A percentile compares a stretch with the other conserved stretches of the same genome.
These are phyloP conservation scores for Caenorhabditis remanei DNA, from an alignment of 1,140 invertebrate genomes.

Conservation along the genomic window DNA sequence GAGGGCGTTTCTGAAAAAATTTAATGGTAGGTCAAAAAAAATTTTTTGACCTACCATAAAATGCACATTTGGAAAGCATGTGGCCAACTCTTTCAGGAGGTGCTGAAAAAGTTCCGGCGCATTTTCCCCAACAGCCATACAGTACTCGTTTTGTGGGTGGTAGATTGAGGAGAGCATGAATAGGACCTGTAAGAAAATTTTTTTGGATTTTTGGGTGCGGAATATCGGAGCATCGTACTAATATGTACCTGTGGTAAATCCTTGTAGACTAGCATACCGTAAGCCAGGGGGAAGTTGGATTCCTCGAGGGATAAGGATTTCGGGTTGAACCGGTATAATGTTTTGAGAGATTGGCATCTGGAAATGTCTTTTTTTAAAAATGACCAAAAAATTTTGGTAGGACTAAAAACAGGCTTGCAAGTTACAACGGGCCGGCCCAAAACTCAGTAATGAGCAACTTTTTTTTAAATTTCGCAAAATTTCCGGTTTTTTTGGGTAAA, in stretches of 20 bases:
- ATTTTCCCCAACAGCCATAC: constrained; percentile 27
- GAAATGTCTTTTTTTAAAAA: too few species aligned
- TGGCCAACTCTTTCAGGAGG: constrained; percentile 6
- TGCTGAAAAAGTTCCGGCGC: background rate
- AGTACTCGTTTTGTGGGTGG: constrained; percentile 41
- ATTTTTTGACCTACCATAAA: background rate
- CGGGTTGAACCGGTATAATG: background rate
- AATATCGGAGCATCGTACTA: too few species aligned
- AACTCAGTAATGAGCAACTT: too few species aligned
- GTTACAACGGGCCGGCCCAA: too few species aligned
- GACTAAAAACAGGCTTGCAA: too few species aligned
- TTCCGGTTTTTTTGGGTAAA: too few species aligned
- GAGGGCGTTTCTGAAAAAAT: constrained; percentile 8
- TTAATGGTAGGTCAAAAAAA: background rate
- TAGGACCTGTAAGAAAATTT: background rate
- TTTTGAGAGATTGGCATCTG: background rate
- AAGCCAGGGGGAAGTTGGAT: background rate
- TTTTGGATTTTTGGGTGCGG: background rate
- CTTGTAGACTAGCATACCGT: constrained; percentile 28
- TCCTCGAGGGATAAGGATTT: background rate
- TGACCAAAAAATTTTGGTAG: too few species aligned
- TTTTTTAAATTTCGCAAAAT: too few species aligned
- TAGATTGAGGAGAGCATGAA: constrained; percentile 29
- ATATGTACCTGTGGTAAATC: constrained; percentile 1
- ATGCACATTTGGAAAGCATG: constrained; percentile 27